Base-by-base conservation (phyloP, 2,113 vertebrate genomes). In the Leiothrix lutea region DNA sequence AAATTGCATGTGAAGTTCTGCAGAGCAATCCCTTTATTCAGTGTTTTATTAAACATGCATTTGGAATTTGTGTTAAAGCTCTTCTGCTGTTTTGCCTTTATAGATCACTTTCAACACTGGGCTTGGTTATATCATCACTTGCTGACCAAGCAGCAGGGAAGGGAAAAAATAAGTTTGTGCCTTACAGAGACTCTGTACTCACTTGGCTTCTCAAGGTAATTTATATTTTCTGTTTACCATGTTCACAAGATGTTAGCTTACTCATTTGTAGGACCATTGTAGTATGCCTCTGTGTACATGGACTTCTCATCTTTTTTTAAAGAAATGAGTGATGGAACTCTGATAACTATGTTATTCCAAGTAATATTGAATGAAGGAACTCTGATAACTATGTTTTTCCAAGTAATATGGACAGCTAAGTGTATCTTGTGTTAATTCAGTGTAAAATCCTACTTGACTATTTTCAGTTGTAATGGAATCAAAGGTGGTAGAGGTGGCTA, bases 161-260 rank as follows among this genome's bases (percentile, higher is more conserved):
- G 93, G 98, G 98, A 47, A 99, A 99, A 95, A 98, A 94, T 92
- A 99, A 99, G 97, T 99, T 99, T 98, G 99, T 99, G 97, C 99
- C 99, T 96, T 99, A 99, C 97, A 99, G 99, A 98, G 99, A 99
- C 95, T 99, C 99, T 21, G 99, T 99, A 26, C 99, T 99, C 93
- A 99, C 99, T 72, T 99, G 99, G 99, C 98, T 99, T 71, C 98
- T 99, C 81, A 99, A 99, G 99, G 99, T 99, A 98, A 97, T 78
- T 24, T 47, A 12, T 91, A 40, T 61, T 92, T 83, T 85, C 36
- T 0, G 0, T 80, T 89, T 35, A 58, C 20, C 17, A 4, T 26
- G 14, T 73, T 83, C 25, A 70, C 29, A 66, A 42, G 29, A n/a
- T 73, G 22, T 44, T 47, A 64, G 10, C 16, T 82, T 80, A n/a